Evolutionary conservation across 92 coral and sea anemone species (phyloP), one percentile per base, ranked within the genome.

Genomic region (Chrysogorgia sp.): DNA sequence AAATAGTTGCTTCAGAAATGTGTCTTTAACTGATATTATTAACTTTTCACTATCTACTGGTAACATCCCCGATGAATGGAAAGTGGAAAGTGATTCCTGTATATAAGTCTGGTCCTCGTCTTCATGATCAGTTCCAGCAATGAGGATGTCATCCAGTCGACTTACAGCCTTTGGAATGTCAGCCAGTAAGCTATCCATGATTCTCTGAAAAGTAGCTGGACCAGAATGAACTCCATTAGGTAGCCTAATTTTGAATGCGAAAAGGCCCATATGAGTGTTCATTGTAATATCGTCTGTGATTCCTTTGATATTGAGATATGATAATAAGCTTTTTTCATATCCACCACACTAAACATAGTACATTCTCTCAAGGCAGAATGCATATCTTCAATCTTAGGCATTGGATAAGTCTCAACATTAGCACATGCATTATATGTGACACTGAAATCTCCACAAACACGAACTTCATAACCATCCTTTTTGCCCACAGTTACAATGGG

Each of bases 401-500:
- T 74, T n/a, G 67, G 67, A 26, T 74, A 74, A 59, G 82, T 77
- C 37, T 77, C 82, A 61, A 77, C 82, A 34, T 62, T 34, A 37
- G 82, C 74, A 40, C 74, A 77, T 10, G 67, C 67, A 53, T 72
- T 72, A 52, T 72, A 72, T n/a, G 69, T 63, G 12, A 63, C 69
- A 63, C 69, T 63, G 69, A 83, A 87, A 75, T 87, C 88, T 40
- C 86, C 91, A 62, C 91, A 84, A 4, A 83, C 68, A 40, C 87
- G 82, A 40, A 85, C 65, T 28, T 89, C 81, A 2, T 89, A 81
- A 28, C 83, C 60, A 19, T 80, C 82, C 30, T 83, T 89, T 75
- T 89, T 89, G 15, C 60, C 70, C 29, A 80, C 90, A 0, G 84
- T 67, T 23, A 86, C 90, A 50, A 83, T 86, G 14, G 90, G 90